Percentiles rank a stretch among this genome's conserved stretches.
Evolutionary conservation across 1,140 invertebrate genomes (phyloP).

Genomic region (Polypedilum vanderplanki): DNA sequence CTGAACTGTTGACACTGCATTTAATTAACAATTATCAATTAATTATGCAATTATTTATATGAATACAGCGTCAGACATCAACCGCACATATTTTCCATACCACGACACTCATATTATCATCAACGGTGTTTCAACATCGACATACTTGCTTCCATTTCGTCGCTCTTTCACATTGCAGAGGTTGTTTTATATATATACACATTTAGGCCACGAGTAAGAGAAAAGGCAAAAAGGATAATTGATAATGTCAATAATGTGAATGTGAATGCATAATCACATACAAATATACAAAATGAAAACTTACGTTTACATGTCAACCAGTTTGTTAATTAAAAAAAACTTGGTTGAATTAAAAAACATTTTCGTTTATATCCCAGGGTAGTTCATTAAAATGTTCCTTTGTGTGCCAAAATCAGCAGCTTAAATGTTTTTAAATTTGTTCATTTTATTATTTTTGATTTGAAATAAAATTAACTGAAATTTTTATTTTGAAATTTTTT

Average conservation of each 20-base stretch:
- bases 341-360: too few relatives aligned
- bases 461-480: too few relatives aligned
- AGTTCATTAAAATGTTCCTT: not conserved
- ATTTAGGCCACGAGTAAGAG: not conserved
- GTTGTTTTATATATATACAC: not conserved
- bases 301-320: slow-evolving; percentile 1
- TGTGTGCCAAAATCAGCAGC: too few relatives aligned
- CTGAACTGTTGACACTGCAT: slow-evolving; percentile 23
- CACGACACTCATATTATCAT: not conserved
- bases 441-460: too few relatives aligned
- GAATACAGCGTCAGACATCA: too few relatives aligned
- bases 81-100: too few relatives aligned
- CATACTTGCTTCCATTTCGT: not conserved
- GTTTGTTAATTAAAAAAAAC: slow-evolving; percentile 7
- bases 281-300: not conserved
- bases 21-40: slow-evolving; percentile 29
- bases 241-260: too few relatives aligned
- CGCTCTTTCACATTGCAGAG: not conserved
- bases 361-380: too few relatives aligned
- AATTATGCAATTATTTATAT: not conserved
- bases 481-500: too few relatives aligned
- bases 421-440: too few relatives aligned
- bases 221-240: not conserved
- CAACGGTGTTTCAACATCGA: not conserved
- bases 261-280: too few relatives aligned